Conservation (phyloP, 1,140 invertebrate genomes). For the Bactericera cockerelli region DNA sequence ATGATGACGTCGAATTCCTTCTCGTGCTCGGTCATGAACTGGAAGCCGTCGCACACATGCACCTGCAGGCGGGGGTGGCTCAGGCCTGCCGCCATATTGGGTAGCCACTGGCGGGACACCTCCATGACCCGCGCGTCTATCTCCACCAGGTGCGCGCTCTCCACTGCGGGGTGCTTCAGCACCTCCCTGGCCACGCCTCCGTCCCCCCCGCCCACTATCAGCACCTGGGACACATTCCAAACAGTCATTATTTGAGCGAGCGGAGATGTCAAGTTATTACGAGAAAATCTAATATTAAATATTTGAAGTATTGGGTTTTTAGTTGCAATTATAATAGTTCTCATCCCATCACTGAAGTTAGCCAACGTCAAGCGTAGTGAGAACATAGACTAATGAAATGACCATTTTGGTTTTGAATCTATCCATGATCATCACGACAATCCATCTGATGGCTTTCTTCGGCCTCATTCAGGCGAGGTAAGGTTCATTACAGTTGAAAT, state of each 20-base stretch:
- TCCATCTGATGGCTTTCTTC: too few relatives aligned
- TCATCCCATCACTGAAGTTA: too few relatives aligned
- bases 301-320: not conserved
- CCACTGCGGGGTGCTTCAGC: conserved; percentile 77
- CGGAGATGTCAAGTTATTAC: too few relatives aligned
- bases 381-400: too few relatives aligned
- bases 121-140: conserved; percentile 88
- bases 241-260: too few relatives aligned
- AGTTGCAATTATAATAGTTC: not conserved
- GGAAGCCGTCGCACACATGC: conserved; percentile 83
- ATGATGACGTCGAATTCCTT: conserved; percentile 93
- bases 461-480: too few relatives aligned
- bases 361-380: too few relatives aligned
- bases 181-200: conserved; percentile 91
- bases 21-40: conserved; percentile 77
- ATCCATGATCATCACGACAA: too few relatives aligned
- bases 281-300: not conserved
- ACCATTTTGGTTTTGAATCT: too few relatives aligned
- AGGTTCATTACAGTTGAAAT: too few relatives aligned
- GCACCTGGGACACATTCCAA: too few relatives aligned
- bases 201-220: conserved; percentile 96
- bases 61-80: conserved; percentile 66
- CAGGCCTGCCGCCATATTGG: conserved; percentile 78
- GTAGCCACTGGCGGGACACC: conserved; percentile 76
- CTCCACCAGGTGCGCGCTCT: conserved; percentile 81